Evolutionary conservation across 2,888 invertebrate genomes (phyloP).

Genomic region (Seira sanloemensis): DNA sequence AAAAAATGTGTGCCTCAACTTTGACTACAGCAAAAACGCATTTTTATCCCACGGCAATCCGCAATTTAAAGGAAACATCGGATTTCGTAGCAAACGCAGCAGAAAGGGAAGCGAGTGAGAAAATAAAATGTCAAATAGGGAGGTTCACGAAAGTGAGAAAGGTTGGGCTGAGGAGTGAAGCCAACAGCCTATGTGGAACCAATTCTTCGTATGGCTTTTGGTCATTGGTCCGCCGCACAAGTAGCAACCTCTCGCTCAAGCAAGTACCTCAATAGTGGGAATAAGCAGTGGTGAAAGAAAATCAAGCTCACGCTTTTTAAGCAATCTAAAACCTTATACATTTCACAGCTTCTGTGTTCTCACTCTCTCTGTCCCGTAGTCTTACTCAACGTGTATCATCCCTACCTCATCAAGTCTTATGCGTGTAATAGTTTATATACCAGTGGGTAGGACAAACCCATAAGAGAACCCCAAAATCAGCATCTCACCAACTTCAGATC

Average conservation of each 20-base stretch:
- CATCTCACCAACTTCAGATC: constrained; percentile 1
- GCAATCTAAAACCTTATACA: background rate
- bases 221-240: constrained; percentile 59
- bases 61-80: background rate
- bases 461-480: no score
- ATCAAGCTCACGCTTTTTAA: background rate
- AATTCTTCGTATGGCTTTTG: constrained; percentile 53
- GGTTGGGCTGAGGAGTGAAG: constrained; percentile 43
- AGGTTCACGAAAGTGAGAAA: constrained; percentile 62
- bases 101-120: background rate
- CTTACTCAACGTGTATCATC: background rate
- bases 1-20: no score
- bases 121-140: constrained; percentile 31
- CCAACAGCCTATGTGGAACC: constrained; percentile 56
- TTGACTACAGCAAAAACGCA: no score
- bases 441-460: no score
- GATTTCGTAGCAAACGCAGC: background rate
- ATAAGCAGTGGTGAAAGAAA: constrained; percentile 2
- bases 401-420: no score
- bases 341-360: background rate
- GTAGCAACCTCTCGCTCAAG: constrained; percentile 48
- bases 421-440: no score
- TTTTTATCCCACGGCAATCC: no score
- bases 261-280: constrained; percentile 36
- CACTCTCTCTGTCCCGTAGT: background rate